Percentiles rank a stretch among this genome's conserved stretches.
phyloP scores from a whole-genome alignment of 1,140 invertebrate species.

The Rhizoglyphus robini region DNA sequence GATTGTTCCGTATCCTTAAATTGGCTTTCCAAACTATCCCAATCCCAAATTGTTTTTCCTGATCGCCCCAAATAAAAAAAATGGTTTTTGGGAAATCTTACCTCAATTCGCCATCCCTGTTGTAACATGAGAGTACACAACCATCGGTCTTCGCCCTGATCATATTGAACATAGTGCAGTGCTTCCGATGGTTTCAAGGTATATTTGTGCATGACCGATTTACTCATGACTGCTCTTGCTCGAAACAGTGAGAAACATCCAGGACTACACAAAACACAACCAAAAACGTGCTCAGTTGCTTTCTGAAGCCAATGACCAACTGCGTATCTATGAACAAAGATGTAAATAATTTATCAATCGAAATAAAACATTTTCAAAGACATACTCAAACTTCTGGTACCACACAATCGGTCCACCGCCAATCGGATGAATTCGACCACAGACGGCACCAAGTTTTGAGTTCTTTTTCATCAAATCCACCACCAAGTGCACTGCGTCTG shows the following conservation, averaged over 20 bases:
- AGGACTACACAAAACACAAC: conserved; percentile 89
- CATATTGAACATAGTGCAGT: too few species aligned
- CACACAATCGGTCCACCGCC: conserved; percentile 96
- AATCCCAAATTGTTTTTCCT: too few species aligned
- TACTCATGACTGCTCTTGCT: conserved; percentile 45
- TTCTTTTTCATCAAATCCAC: conserved; percentile 99
- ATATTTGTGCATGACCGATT: conserved; percentile 46
- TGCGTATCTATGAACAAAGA: too few species aligned
- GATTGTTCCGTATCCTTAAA: too few species aligned
- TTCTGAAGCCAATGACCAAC: conserved; percentile 99
- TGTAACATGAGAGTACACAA: conserved; percentile 49
- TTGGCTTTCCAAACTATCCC: too few species aligned
- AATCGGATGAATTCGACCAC: too few species aligned
- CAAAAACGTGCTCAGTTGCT: too few species aligned
- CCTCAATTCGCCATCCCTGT: conserved; percentile 47
- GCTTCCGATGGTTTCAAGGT: conserved; percentile 40
- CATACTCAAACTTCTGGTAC: conserved; percentile 98
- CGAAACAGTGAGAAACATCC: conserved; percentile 83
- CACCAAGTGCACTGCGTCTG: conserved; percentile 77
- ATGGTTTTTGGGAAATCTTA: too few species aligned
- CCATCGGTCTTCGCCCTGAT: conserved; percentile 53
- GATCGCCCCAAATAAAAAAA: too few species aligned
- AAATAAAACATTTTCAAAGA: too few species aligned
- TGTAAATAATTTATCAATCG: too few species aligned
- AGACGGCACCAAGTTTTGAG: conserved; percentile 77